Percentiles rank a stretch among this genome's conserved stretches.
phyloP scores from a whole-genome alignment of 2,797 vertebrate species.

The Artibeus jamaicensis region DNA sequence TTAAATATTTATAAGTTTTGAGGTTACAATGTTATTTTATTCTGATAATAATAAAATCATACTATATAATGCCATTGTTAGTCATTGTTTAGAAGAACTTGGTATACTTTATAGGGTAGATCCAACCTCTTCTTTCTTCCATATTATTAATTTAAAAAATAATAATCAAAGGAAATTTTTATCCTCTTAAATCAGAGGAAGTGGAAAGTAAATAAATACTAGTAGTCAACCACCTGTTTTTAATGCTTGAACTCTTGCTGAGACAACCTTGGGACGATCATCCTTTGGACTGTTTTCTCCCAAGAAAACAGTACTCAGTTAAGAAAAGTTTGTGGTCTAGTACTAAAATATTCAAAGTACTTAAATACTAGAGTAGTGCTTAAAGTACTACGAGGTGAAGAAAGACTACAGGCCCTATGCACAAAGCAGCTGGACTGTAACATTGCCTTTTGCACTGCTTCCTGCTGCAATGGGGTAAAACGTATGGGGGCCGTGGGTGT shows the following conservation, averaged over 20 bases:
- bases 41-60: neutral
- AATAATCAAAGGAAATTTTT: neutral
- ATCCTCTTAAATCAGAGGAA: neutral
- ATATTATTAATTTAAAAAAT: constrained; percentile 21
- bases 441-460: neutral
- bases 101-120: neutral
- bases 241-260: neutral
- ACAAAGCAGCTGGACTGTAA: neutral
- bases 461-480: neutral
- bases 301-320: neutral
- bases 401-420: neutral
- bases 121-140: neutral
- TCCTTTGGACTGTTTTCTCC: neutral
- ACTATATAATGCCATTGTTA: neutral
- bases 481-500: neutral
- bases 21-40: neutral
- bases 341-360: neutral
- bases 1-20: neutral
- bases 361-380: neutral
- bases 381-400: neutral
- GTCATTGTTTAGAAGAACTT: neutral
- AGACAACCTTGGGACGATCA: neutral
- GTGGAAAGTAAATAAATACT: neutral
- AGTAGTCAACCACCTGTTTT: neutral
- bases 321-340: neutral